Evolutionary conservation across 2,113 vertebrate genomes (phyloP), one percentile per base, ranked within the genome.

Genomic region (Caracal caracal): DNA sequence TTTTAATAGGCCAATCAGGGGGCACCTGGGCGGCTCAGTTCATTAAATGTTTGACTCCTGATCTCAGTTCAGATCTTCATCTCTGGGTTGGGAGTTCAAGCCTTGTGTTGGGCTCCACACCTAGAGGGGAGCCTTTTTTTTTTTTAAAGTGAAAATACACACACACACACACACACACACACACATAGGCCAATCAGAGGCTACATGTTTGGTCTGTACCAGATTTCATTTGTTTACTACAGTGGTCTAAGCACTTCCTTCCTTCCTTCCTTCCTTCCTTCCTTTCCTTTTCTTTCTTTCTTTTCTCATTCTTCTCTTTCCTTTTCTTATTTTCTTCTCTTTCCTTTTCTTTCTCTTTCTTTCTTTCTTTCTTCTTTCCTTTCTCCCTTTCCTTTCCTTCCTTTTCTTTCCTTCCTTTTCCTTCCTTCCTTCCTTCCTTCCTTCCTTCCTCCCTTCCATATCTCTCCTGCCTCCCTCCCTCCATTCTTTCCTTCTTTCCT

Each of bases 291-390:
- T 0, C 10, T 10, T 37, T 6, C 35, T 19, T 71, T 5, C 19
- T 3, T 40, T 22, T 17, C 51, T n/a, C n/a, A n/a, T n/a, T n/a
- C 10, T 20, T 37, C 5, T 20, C 10, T 19, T n/a, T 35, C 10
- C n/a, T 1, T 35, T 35, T 1, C 7, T 68, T 19, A 17, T 0
- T 7, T 35, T 17, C 56, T 20, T 20, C 10, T 3, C 8, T 22
- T 76, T 76, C 37, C 26, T 70, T 22, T 28, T 15, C 10, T 28
- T 10, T 84, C 19, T 12, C 3, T 24, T 65, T 3, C 16, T 47
- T 30, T 16, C 49, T 51, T 51, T 51, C 49, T 51, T 51, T 13
- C 28, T 6, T n/a, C n/a, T 26, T 3, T 47, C 19, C 11, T 9
- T 37, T 2, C 24, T 6, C 20, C 40, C 40, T 40, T 40, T 40